Evolutionary conservation across 2,797 vertebrate species (phyloP).

Genomic region (Nannoperca australis): DNA sequence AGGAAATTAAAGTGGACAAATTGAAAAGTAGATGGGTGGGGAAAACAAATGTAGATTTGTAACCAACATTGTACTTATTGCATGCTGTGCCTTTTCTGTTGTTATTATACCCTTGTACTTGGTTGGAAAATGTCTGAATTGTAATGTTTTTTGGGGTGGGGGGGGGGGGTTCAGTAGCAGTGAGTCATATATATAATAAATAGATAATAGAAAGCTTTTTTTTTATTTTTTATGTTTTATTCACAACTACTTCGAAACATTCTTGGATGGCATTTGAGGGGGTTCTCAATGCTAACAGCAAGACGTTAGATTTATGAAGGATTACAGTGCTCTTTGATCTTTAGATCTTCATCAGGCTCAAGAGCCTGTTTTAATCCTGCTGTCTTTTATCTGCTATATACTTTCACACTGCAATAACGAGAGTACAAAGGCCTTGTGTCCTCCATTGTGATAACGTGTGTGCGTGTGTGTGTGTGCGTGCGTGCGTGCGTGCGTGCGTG

Average conservation of each 20-base stretch:
- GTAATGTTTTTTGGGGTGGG: not conserved
- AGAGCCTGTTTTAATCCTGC: constrained; percentile 43
- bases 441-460: constrained; percentile 1
- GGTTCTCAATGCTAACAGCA: constrained; percentile 12
- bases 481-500: not conserved
- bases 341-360: constrained; percentile 40
- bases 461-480: too few relatives aligned
- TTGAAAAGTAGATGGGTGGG: constrained; percentile 13
- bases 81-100: not conserved
- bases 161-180: too few relatives aligned
- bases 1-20: constrained; percentile 43
- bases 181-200: not conserved
- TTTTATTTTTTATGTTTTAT: constrained; percentile 12
- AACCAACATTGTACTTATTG: not conserved
- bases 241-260: not conserved
- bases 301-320: constrained; percentile 29
- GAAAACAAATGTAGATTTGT: constrained; percentile 20
- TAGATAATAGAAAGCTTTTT: not conserved
- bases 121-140: not conserved
- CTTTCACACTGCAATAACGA: constrained; percentile 54
- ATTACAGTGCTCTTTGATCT: constrained; percentile 42
- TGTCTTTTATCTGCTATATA: constrained; percentile 50
- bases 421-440: constrained; percentile 16
- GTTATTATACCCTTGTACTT: constrained; percentile 7
- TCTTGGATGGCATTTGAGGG: not conserved